Percentiles rank a stretch among this genome's conserved stretches.
Evolutionary conservation across 2,113 vertebrate genomes (phyloP).

Genomic region (Siniperca knerii): DNA sequence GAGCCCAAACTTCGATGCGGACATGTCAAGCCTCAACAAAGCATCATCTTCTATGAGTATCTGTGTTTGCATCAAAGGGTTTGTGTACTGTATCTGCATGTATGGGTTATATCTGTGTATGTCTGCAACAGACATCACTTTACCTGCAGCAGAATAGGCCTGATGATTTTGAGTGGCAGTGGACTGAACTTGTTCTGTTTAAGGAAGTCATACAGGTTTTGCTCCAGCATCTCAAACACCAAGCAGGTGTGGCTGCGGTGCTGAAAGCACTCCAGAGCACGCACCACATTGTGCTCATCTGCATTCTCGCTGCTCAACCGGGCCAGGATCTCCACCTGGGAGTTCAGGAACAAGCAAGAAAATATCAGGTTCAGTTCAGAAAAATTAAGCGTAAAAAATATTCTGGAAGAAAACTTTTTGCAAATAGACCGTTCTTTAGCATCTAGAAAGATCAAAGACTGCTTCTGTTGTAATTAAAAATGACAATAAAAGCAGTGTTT

Average conservation of each 20-base stretch:
- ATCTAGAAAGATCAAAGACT: background rate
- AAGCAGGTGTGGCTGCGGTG: slow-evolving; percentile 95
- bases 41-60: background rate
- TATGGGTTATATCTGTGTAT: background rate
- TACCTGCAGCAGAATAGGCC: slow-evolving; percentile 94
- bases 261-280: slow-evolving; percentile 97
- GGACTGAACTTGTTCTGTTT: slow-evolving; percentile 99
- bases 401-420: background rate
- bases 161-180: slow-evolving; percentile 95
- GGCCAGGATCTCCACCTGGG: slow-evolving; percentile 91
- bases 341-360: background rate
- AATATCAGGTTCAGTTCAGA: background rate
- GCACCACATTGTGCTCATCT: slow-evolving; percentile 96
- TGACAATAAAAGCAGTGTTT: background rate
- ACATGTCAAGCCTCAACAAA: background rate
- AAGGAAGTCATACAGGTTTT: slow-evolving; percentile 97
- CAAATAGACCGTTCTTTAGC: background rate
- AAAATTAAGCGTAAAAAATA: background rate
- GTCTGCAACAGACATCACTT: background rate
- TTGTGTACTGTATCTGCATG: background rate
- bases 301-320: slow-evolving; percentile 96
- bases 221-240: slow-evolving; percentile 99
- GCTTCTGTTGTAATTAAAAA: background rate
- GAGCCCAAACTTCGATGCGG: too few relatives aligned
- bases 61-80: background rate